phyloP scores from a whole-genome alignment of 2,797 vertebrate species.

The Iguana delicatissima region DNA sequence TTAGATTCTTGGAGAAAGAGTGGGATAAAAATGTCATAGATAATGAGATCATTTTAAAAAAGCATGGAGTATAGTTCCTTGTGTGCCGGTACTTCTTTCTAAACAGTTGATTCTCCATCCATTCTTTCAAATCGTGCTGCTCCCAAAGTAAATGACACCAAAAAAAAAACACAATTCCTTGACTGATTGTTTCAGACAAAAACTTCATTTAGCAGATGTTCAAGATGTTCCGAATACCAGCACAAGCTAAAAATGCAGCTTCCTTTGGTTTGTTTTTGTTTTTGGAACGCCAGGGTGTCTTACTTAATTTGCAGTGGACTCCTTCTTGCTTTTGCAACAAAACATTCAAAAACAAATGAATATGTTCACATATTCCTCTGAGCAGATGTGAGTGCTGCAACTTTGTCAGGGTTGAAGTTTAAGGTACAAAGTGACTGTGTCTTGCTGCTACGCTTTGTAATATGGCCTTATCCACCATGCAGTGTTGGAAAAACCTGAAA shows the following conservation, averaged over 20 bases:
- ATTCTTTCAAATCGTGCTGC: not conserved
- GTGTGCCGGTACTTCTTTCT: not conserved
- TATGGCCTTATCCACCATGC: slow-evolving; percentile 75
- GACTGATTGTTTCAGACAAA: slow-evolving; percentile 86
- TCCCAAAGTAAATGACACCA: not conserved
- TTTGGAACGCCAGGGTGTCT: slow-evolving; percentile 23
- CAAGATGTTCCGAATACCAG: slow-evolving; percentile 90
- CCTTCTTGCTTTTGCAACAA: slow-evolving; percentile 54
- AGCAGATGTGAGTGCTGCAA: slow-evolving; percentile 50
- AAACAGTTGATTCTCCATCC: not conserved
- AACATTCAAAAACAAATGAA: slow-evolving; percentile 59
- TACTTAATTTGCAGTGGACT: slow-evolving; percentile 63
- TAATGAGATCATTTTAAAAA: not conserved
- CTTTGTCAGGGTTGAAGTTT: slow-evolving; percentile 37
- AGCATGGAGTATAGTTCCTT: not conserved
- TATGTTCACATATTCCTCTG: slow-evolving; percentile 65
- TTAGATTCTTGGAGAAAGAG: not conserved
- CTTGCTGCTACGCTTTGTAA: slow-evolving; percentile 66
- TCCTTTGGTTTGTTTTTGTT: slow-evolving; percentile 35
- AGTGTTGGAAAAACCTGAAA: slow-evolving; percentile 60
- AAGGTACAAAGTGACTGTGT: slow-evolving; percentile 23
- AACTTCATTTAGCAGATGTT: slow-evolving; percentile 93
- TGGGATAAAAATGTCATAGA: not conserved
- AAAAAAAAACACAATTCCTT: slow-evolving; percentile 68
- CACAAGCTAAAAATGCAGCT: slow-evolving; percentile 79